Base-by-base conservation (phyloP, 2,113 vertebrate species). In the Hystrix brachyura region DNA sequence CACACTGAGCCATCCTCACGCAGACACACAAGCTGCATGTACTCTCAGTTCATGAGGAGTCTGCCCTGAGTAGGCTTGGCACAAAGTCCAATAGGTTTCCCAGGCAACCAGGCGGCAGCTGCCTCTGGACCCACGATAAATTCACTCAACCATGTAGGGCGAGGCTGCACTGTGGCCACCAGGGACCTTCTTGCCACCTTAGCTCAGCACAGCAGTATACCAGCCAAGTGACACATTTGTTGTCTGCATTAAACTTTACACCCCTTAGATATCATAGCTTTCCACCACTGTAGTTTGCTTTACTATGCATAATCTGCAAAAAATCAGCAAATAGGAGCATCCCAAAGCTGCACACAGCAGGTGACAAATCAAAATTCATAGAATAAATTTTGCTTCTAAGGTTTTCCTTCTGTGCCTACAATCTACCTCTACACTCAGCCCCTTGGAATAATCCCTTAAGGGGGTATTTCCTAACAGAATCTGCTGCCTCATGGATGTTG, bases 311-410 rank as follows among this genome's bases (percentile, higher is more conserved):
- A 11, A 12, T 12, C 25, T 46, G 23, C 27, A 13, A 11, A 74
- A 74, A 51, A 2, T 0, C 3, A 4, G 53, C n/a, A 2, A 2
- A 7, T 0, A 7, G 53, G 19, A n/a, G 27, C 9, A 4, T 8
- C 46, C 5, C 19, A 1, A 29, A 2, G 15, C 48, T 23, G 5
- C 14, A 19, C 7, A 13, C 3, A 27, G 27, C 55, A 48, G 18
- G 69, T 0, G 2, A n/a, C 46, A 19, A 12, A 1, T 29, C 27
- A 13, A 1, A 13, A 7, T 1, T 3, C 80, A 19, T 0, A 18
- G 25, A 23, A 21, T 5, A 43, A 27, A 38, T 43, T 23, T 5
- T 27, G 34, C 59, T n/a, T 38, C 29, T 12, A 15, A 15, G 85
- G 3, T 32, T 23, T 25, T 86, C 55, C 19, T 46, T 46, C 53